Percentiles rank a stretch among this genome's conserved stretches.
phyloP scores from a whole-genome alignment of 2,113 vertebrate species.

The Callipepla californica region DNA sequence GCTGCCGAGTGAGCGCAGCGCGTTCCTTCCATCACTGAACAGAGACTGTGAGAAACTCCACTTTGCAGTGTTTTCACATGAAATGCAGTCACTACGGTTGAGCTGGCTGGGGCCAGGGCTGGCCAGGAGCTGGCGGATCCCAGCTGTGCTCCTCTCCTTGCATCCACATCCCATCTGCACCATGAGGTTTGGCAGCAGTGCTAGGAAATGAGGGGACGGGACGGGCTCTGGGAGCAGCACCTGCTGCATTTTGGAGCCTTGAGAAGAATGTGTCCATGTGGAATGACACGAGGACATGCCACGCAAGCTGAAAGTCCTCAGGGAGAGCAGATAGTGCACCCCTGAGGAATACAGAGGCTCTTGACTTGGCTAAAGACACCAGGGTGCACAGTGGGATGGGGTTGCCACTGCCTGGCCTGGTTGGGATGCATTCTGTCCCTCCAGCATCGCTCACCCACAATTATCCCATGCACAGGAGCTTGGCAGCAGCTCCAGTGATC shows the following conservation, averaged over 20 bases:
- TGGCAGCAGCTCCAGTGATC: too few relatives aligned
- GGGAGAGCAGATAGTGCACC: too few relatives aligned
- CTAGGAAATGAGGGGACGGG: background rate
- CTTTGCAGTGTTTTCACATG: background rate
- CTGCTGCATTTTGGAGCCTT: too few relatives aligned
- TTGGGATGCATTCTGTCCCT: fast-evolving
- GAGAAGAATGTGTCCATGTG: too few relatives aligned
- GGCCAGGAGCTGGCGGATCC: background rate
- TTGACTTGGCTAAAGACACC: background rate
- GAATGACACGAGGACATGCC: too few relatives aligned
- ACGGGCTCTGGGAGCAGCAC: background rate
- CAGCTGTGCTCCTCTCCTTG: fast-evolving
- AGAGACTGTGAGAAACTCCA: background rate
- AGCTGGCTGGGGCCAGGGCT: background rate
- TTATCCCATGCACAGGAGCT: background rate
- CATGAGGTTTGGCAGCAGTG: fast-evolving
- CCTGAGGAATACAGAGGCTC: background rate
- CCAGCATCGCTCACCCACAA: fast-evolving
- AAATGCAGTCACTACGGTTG: background rate
- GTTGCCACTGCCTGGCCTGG: background rate
- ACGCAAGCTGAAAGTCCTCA: too few relatives aligned
- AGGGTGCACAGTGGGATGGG: background rate
- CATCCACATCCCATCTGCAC: background rate
- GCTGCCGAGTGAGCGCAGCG: background rate
- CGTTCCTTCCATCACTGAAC: fast-evolving